These are phyloP conservation scores for Pollenia labialis DNA, from an alignment of 2,888 invertebrate species.

Conservation along the genomic window DNA sequence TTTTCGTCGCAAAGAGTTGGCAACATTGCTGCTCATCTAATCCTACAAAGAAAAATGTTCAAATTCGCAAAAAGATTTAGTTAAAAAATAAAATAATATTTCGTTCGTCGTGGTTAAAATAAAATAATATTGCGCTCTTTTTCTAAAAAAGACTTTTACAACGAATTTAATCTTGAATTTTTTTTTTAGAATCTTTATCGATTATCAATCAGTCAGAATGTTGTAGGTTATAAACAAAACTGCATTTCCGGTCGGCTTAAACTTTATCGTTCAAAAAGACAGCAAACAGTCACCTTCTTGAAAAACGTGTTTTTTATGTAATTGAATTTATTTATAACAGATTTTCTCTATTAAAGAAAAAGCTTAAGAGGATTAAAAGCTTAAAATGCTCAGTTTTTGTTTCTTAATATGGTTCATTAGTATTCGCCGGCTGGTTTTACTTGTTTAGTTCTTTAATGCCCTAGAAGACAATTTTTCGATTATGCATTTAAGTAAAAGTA, in stretches of 20 bases:
- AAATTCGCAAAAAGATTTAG: too few species aligned
- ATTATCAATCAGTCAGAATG: not conserved
- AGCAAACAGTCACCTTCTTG: constrained; percentile 21
- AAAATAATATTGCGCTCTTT: too few species aligned
- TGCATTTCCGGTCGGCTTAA: constrained; percentile 45
- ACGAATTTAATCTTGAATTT: too few species aligned
- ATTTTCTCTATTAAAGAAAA: not conserved
- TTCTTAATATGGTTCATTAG: constrained; percentile 1
- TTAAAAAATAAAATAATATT: too few species aligned
- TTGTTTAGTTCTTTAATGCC: not conserved
- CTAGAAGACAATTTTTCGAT: not conserved
- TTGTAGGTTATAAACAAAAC: constrained; percentile 4
- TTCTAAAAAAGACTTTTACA: too few species aligned
- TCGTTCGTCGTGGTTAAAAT: too few species aligned
- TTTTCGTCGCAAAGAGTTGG: too few species aligned
- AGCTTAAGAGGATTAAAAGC: constrained; percentile 56
- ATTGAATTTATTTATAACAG: constrained; percentile 41
- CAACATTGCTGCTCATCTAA: too few species aligned
- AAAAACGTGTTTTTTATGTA: constrained; percentile 45
- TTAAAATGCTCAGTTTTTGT: constrained; percentile 18
- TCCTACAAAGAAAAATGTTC: too few species aligned
- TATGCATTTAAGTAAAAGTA: constrained; percentile 12
- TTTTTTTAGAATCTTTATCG: too few species aligned
- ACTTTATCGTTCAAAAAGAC: constrained; percentile 7
- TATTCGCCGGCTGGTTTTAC: constrained; percentile 6